Evolutionary conservation across 2,113 vertebrate species (phyloP).

Genomic region (Geothlypis trichas): DNA sequence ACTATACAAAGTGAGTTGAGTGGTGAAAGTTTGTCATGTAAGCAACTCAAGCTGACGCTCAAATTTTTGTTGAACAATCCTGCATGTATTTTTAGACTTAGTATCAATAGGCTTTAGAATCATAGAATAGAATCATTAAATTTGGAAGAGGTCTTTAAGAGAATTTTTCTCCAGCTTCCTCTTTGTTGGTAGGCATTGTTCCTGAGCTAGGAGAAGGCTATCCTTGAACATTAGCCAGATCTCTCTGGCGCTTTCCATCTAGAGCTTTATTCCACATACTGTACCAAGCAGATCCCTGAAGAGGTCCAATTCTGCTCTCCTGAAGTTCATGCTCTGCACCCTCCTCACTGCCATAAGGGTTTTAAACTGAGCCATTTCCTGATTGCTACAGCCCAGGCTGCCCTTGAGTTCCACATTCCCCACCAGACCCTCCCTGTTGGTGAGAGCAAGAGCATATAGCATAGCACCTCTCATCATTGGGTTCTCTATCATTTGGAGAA

Average conservation of each 20-base stretch:
- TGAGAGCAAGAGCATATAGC: neutral
- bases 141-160: neutral
- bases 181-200: neutral
- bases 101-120: neutral
- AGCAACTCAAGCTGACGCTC: neutral
- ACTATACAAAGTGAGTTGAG: neutral
- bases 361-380: neutral
- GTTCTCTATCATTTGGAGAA: neutral
- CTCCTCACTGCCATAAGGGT: neutral
- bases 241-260: neutral
- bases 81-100: neutral
- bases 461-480: neutral
- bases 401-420: neutral
- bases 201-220: neutral
- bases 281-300: neutral
- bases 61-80: neutral
- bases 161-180: neutral
- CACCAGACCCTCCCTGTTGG: neutral
- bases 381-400: neutral
- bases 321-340: neutral
- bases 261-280: neutral
- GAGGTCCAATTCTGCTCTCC: neutral
- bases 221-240: neutral
- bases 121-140: neutral
- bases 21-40: neutral